Evolutionary conservation across 2,797 vertebrate genomes (phyloP).

Genomic region (Sebastes minor): DNA sequence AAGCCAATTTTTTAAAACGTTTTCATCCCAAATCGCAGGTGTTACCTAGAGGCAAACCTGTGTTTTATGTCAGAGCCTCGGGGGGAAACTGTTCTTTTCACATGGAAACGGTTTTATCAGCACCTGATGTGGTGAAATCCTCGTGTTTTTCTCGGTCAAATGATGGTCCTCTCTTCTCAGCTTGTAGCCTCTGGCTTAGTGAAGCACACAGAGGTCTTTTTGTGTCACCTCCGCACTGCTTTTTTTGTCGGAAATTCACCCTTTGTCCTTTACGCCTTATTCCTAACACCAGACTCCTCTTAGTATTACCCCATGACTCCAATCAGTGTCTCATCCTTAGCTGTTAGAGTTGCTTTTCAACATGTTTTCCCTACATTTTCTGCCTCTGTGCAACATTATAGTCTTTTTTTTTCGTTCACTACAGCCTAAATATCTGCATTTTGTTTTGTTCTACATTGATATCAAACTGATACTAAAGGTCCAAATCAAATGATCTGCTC

Average conservation of each 20-base stretch:
- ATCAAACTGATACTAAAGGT: not conserved
- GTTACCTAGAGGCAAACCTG: conserved; percentile 28
- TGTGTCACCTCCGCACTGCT: conserved; percentile 53
- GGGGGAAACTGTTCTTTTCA: conserved; percentile 60
- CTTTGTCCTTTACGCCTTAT: conserved; percentile 45
- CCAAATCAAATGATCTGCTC: conserved; percentile 27
- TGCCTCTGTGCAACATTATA: not conserved
- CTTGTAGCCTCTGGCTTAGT: conserved; percentile 52
- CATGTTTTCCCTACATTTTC: not conserved
- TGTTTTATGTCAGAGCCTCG: conserved; percentile 42
- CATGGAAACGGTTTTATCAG: conserved; percentile 51
- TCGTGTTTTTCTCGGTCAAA: conserved; percentile 67
- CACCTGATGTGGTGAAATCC: conserved; percentile 66
- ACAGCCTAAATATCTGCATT: not conserved
- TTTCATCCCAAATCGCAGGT: conserved; percentile 41
- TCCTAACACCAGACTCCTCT: conserved; percentile 21
- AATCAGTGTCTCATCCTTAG: conserved; percentile 40
- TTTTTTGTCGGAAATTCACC: conserved; percentile 50
- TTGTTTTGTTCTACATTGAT: not conserved
- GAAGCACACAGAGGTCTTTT: conserved; percentile 66
- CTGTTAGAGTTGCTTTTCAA: not conserved
- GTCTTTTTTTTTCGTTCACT: not conserved
- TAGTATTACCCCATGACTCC: conserved; percentile 53
- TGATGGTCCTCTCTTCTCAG: conserved; percentile 36
- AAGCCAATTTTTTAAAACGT: not conserved